Conservation (phyloP, 1,140 invertebrate genomes). For the Psix sp. region DNA sequence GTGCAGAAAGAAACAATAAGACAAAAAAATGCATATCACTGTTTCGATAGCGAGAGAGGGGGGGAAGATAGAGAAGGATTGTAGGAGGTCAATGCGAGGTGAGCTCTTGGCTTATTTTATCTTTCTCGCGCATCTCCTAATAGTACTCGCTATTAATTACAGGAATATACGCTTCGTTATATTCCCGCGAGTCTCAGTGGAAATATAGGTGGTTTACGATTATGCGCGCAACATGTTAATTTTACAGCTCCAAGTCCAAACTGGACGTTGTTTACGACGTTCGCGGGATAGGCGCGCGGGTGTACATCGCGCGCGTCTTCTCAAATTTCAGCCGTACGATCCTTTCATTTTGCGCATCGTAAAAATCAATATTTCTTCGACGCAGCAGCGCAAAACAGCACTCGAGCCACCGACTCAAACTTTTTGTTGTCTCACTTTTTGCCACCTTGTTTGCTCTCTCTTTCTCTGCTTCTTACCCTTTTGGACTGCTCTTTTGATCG, state of each 20-base stretch:
- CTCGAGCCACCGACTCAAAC: constrained; percentile 12
- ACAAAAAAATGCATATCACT: no score
- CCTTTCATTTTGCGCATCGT: constrained; percentile 53
- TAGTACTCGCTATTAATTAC: constrained; percentile 63
- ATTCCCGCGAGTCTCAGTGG: constrained; percentile 57
- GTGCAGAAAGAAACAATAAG: no score
- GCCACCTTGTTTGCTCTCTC: background rate
- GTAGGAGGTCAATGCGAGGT: constrained; percentile 46
- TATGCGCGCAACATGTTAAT: constrained; percentile 64
- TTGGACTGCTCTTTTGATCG: no score
- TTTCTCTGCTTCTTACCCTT: background rate
- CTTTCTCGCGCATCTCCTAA: constrained; percentile 59
- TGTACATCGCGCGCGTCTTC: constrained; percentile 48
- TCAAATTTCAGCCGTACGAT: constrained; percentile 55
- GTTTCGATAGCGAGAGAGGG: background rate
- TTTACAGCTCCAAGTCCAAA: constrained; percentile 61
- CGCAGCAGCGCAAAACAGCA: constrained; percentile 12
- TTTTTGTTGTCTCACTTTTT: no score
- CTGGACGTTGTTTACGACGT: constrained; percentile 60
- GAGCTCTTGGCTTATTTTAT: constrained; percentile 53
- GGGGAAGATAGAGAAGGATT: background rate
- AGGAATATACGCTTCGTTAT: constrained; percentile 62
- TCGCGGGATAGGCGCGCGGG: constrained; percentile 51
- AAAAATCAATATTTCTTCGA: constrained; percentile 59
- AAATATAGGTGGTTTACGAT: constrained; percentile 63